These are phyloP conservation scores for Aphodius granarius DNA, from an alignment of 2,888 invertebrate genomes.

Conservation along the genomic window DNA sequence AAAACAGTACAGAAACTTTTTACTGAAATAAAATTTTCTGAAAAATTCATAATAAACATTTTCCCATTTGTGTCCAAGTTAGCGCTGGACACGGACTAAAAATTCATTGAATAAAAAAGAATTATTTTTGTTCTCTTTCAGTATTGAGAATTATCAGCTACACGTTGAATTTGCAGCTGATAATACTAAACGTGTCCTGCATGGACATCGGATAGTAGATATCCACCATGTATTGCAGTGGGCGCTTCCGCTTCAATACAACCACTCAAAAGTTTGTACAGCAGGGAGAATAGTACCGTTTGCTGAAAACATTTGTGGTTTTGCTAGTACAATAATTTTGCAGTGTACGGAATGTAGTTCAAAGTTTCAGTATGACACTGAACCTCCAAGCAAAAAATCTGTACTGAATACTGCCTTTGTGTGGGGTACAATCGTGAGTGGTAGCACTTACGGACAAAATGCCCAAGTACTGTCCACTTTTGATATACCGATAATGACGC, in stretches of 20 bases:
- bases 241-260: background rate
- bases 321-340: background rate
- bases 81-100: too few relatives aligned
- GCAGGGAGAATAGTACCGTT: background rate
- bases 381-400: background rate
- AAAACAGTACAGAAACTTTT: too few relatives aligned
- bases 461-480: background rate
- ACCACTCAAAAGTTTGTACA: background rate
- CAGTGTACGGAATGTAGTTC: background rate
- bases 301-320: background rate
- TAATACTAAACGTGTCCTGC: background rate
- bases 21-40: too few relatives aligned
- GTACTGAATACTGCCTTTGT: background rate
- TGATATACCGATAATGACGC: background rate
- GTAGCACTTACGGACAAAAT: background rate
- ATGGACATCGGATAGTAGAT: background rate
- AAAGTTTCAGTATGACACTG: background rate
- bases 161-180: background rate
- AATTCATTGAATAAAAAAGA: too few relatives aligned
- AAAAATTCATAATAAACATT: too few relatives aligned
- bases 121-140: too few relatives aligned
- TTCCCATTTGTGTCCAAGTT: too few relatives aligned
- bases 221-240: background rate
- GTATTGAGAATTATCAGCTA: background rate
- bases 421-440: background rate